These are phyloP conservation scores for Xiphorhynchus elegans DNA, from an alignment of 2,113 vertebrate species.

Conservation along the genomic window DNA sequence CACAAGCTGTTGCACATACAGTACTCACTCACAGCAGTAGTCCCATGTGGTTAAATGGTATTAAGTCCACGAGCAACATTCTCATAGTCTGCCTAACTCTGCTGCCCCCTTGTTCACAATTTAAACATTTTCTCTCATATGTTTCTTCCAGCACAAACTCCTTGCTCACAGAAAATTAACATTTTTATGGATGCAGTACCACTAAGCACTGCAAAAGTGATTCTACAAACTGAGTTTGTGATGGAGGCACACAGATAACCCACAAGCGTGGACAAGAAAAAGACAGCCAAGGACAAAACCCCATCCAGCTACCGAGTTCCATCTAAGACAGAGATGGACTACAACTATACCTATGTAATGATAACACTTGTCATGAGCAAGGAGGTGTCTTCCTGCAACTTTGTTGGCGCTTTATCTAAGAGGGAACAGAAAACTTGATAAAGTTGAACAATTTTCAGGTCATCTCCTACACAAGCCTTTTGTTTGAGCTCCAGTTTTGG, in stretches of 20 bases:
- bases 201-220: not conserved
- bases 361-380: not conserved
- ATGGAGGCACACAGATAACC: not conserved
- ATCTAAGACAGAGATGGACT: not conserved
- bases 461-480: not conserved
- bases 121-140: not conserved
- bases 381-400: not conserved
- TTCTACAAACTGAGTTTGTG: not conserved
- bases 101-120: not conserved
- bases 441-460: not conserved
- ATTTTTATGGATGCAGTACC: not conserved
- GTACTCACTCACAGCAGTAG: not conserved
- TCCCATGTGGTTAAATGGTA: fast-evolving
- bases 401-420: not conserved
- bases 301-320: not conserved
- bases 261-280: not conserved
- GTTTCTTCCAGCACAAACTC: not conserved
- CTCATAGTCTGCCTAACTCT: not conserved
- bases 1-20: not conserved
- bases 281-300: not conserved
- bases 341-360: fast-evolving
- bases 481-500: not conserved
- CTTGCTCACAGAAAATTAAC: not conserved
- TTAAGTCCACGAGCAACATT: not conserved
- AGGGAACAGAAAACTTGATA: not conserved